These are phyloP conservation scores for Stegodyphus dumicola DNA, from an alignment of 1,140 invertebrate genomes.

Conservation along the genomic window DNA sequence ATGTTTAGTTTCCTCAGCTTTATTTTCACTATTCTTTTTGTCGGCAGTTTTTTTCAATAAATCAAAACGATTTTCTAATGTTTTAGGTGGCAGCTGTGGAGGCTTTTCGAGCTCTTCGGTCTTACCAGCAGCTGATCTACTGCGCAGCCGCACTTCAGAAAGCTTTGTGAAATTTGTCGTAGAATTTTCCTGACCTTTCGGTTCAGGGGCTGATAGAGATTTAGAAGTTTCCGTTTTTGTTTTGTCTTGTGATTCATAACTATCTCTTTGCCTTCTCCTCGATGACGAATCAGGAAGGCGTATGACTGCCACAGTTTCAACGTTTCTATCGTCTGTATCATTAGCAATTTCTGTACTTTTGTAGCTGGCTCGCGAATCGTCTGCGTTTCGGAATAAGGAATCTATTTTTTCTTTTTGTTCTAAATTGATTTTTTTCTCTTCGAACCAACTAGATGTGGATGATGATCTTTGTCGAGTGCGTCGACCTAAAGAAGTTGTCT, in stretches of 20 bases:
- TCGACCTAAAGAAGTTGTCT: slow-evolving; percentile 4
- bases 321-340: slow-evolving; percentile 38
- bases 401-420: slow-evolving; percentile 51
- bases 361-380: slow-evolving; percentile 27
- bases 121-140: background rate
- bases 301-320: slow-evolving; percentile 35
- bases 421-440: slow-evolving; percentile 41
- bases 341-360: background rate
- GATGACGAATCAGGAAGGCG: slow-evolving; percentile 13
- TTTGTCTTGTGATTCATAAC: background rate
- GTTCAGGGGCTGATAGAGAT: too few relatives aligned
- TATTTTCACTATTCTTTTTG: background rate
- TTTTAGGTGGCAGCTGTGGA: slow-evolving; percentile 43
- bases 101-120: slow-evolving; percentile 5
- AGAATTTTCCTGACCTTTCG: too few relatives aligned
- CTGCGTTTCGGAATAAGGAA: slow-evolving; percentile 37
- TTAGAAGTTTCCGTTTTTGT: too few relatives aligned
- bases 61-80: slow-evolving; percentile 29
- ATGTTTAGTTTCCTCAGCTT: background rate
- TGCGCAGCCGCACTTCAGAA: background rate
- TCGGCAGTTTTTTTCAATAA: background rate
- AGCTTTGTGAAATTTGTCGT: background rate
- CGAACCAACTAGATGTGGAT: slow-evolving; percentile 67
- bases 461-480: slow-evolving; percentile 12
- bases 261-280: slow-evolving; percentile 11